phyloP scores from a whole-genome alignment of 2,113 vertebrate species.

The Gobius niger region DNA sequence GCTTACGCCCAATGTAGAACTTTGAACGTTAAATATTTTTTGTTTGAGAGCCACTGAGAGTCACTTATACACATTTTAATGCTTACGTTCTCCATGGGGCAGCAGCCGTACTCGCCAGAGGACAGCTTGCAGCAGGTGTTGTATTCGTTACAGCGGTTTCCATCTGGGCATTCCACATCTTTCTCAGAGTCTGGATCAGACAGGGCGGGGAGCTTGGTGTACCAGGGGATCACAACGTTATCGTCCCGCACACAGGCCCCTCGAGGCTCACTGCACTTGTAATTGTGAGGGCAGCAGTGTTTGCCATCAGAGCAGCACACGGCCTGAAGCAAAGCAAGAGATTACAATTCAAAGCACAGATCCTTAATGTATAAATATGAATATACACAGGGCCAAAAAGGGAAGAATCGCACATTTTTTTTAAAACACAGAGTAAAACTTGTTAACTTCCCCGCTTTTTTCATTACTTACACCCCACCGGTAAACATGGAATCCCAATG shows the following conservation, averaged over 20 bases:
- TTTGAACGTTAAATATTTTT: too few species aligned
- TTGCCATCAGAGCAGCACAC: conserved; percentile 70
- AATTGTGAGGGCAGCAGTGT: conserved; percentile 71
- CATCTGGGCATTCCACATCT: neutral
- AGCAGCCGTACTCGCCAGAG: conserved; percentile 68
- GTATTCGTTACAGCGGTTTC: conserved; percentile 39
- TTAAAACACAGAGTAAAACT: too few species aligned
- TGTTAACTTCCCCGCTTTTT: too few species aligned
- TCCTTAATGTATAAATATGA: too few species aligned
- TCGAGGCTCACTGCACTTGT: conserved; percentile 45
- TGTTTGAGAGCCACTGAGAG: too few species aligned
- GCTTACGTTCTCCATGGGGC: conserved; percentile 66
- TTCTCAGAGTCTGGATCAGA: neutral
- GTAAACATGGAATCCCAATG: too few species aligned
- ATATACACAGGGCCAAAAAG: too few species aligned
- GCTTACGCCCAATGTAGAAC: too few species aligned
- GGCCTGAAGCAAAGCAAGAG: conserved; percentile 56
- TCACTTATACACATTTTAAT: neutral
- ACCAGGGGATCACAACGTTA: conserved; percentile 68
- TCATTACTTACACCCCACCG: too few species aligned
- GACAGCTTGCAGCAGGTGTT: conserved; percentile 63
- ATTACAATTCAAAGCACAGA: neutral
- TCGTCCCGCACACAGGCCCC: conserved; percentile 47
- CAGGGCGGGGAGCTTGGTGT: conserved; percentile 60
- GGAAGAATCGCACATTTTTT: too few species aligned